A percentile compares a stretch with the other conserved stretches of the same genome.
These are phyloP conservation scores for Hipposideros armiger DNA, from an alignment of 2,113 vertebrate species.

Conservation along the genomic window DNA sequence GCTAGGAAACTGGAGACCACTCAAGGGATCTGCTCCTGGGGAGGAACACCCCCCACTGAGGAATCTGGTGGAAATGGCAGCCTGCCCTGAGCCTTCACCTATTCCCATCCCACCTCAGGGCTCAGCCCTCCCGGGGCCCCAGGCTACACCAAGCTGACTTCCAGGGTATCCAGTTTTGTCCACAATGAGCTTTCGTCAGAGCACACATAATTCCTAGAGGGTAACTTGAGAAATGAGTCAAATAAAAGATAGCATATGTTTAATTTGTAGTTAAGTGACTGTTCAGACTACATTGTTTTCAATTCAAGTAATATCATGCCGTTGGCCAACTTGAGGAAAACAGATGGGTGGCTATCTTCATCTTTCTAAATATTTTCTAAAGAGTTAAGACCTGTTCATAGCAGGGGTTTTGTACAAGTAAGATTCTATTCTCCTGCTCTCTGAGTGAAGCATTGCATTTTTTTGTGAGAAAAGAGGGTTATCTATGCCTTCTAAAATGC, in stretches of 20 bases:
- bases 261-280: constrained; percentile 55
- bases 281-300: constrained; percentile 68
- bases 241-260: constrained; percentile 32
- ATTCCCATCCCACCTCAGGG: background rate
- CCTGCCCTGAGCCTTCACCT: background rate
- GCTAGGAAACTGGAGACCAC: background rate
- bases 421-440: constrained; percentile 2
- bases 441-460: background rate
- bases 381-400: constrained; percentile 61
- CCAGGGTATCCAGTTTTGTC: background rate
- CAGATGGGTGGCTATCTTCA: constrained; percentile 49
- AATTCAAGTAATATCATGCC: background rate
- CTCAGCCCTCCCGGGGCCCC: background rate
- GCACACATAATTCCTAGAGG: background rate
- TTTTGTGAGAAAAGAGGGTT: constrained; percentile 53
- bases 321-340: constrained; percentile 46
- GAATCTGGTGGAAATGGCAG: background rate
- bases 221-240: constrained; percentile 40
- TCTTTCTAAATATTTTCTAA: constrained; percentile 71
- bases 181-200: background rate
- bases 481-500: constrained; percentile 82
- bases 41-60: background rate
- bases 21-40: background rate
- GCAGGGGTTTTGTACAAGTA: background rate
- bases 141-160: background rate